A percentile compares a stretch with the other conserved stretches of the same genome.
phyloP scores from a whole-genome alignment of 2,113 vertebrate genomes.

The Pollachius pollachius region DNA sequence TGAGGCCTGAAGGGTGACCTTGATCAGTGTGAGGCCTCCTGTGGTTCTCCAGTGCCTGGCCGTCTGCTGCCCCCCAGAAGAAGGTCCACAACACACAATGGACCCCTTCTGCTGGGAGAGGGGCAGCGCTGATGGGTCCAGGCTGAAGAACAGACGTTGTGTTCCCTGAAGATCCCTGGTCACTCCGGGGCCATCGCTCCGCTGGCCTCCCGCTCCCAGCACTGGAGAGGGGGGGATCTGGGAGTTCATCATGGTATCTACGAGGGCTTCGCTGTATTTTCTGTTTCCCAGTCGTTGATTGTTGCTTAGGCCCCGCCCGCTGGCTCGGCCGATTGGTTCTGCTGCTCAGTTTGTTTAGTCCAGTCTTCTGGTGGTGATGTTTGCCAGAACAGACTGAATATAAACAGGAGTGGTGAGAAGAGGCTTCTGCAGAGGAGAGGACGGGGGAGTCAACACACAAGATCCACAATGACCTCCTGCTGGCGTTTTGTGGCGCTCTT shows the following conservation, averaged over 20 bases:
- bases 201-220: too few species aligned
- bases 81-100: conserved; percentile 53
- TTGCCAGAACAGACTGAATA: conserved; percentile 50
- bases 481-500: conserved; percentile 32
- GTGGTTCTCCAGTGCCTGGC: conserved; percentile 51
- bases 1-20: conserved; percentile 62
- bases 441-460: conserved; percentile 37
- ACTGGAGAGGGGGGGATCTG: too few species aligned
- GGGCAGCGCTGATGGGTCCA: conserved; percentile 31
- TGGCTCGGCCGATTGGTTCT: conserved; percentile 46
- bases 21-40: conserved; percentile 59
- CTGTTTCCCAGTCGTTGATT: not conserved
- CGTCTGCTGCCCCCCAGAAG: conserved; percentile 46
- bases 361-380: conserved; percentile 51
- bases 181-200: conserved; percentile 2
- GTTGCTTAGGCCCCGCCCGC: conserved; percentile 30
- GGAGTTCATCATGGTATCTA: conserved; percentile 26
- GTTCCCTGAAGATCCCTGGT: conserved; percentile 59
- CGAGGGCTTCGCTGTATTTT: too few species aligned
- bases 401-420: conserved; percentile 53
- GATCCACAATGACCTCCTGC: conserved; percentile 18
- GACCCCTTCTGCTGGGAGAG: conserved; percentile 40
- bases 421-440: not conserved
- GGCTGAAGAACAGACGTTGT: conserved; percentile 65
- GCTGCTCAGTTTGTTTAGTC: conserved; percentile 44